phyloP scores from a whole-genome alignment of 2,888 invertebrate species.

The Agriopis aurantiaria region DNA sequence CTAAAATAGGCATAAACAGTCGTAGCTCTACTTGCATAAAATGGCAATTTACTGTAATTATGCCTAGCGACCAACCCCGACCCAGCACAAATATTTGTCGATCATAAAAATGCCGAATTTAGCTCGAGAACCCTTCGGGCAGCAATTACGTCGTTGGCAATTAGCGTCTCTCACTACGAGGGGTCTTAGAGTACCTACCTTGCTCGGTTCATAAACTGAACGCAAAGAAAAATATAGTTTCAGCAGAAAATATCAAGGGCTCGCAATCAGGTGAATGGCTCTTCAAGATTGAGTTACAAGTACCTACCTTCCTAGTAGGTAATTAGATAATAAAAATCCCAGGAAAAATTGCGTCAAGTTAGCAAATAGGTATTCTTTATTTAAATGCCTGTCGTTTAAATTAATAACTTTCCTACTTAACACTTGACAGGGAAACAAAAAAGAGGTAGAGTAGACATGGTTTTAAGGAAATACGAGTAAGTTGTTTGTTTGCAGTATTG shows the following conservation, averaged over 20 bases:
- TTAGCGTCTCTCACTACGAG: slow-evolving; percentile 27
- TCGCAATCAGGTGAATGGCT: slow-evolving; percentile 13
- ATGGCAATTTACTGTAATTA: slow-evolving; percentile 6
- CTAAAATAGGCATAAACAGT: not conserved
- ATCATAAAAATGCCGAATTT: slow-evolving; percentile 34
- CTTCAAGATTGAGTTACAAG: slow-evolving; percentile 17
- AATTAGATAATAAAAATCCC: not conserved
- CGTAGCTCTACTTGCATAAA: slow-evolving; percentile 9
- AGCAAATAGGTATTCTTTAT: not conserved
- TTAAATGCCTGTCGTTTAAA: not conserved
- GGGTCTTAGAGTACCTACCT: slow-evolving; percentile 9
- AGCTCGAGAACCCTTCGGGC: slow-evolving; percentile 17
- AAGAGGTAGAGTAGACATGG: not conserved
- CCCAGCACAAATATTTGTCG: slow-evolving; percentile 32
- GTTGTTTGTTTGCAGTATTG: not conserved
- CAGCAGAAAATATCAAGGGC: slow-evolving; percentile 24
- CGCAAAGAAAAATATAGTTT: slow-evolving; percentile 10
- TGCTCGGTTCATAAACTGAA: slow-evolving; percentile 18
- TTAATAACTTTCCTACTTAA: not conserved
- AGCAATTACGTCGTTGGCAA: slow-evolving; percentile 33
- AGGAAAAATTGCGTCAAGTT: not conserved
- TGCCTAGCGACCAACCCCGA: slow-evolving; percentile 16
- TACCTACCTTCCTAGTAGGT: not conserved
- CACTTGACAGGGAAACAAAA: not conserved
- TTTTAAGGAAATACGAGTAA: not conserved